Evolutionary conservation across 2,797 vertebrate genomes (phyloP).

Genomic region (Danio kyathit): DNA sequence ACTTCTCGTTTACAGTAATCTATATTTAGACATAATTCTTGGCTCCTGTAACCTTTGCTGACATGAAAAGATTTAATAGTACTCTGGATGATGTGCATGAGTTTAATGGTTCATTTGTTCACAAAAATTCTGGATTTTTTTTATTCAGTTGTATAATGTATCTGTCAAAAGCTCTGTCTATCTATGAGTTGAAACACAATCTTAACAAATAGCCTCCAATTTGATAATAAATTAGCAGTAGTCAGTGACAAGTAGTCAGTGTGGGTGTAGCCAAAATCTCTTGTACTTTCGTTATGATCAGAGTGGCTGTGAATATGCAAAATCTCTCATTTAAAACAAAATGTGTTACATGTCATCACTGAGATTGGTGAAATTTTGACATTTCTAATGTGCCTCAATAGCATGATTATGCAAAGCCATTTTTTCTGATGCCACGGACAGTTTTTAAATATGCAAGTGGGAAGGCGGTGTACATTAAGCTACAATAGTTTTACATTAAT

Average conservation of each 20-base stretch:
- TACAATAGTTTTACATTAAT: background rate
- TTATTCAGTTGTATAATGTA: no score
- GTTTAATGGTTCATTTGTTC: background rate
- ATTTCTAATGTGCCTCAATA: background rate
- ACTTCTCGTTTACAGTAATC: slow-evolving; percentile 51
- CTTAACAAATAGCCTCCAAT: background rate
- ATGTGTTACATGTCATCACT: background rate
- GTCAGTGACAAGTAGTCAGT: no score
- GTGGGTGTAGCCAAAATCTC: background rate
- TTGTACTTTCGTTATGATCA: background rate
- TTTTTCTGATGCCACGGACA: background rate
- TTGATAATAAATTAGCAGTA: background rate
- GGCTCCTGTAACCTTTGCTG: slow-evolving; percentile 53
- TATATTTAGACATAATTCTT: slow-evolving; percentile 63
- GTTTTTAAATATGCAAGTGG: background rate
- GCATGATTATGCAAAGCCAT: slow-evolving; percentile 11
- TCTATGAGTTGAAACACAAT: background rate
- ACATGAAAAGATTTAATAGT: slow-evolving; percentile 21
- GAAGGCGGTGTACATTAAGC: background rate
- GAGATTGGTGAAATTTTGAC: background rate
- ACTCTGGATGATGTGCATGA: background rate
- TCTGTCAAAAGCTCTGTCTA: background rate
- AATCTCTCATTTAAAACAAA: background rate
- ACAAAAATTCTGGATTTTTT: no score
- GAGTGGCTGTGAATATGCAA: background rate